These are phyloP conservation scores for Bos taurus DNA, from an alignment of 2,113 vertebrate species.

Conservation along the genomic window DNA sequence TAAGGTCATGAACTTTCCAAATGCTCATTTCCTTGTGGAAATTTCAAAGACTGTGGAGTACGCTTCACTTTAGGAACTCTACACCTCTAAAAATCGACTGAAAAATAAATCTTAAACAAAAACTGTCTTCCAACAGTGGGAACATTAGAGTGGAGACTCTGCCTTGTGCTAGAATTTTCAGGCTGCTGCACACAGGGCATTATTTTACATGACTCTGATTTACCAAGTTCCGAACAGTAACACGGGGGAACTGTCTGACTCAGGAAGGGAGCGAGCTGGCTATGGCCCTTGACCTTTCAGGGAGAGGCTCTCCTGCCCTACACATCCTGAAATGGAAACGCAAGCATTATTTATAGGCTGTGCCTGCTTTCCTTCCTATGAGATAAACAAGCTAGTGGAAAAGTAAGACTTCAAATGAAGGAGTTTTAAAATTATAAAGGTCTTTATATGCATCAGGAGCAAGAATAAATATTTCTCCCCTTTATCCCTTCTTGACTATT, in stretches of 20 bases:
- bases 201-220: neutral
- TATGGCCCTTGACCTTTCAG: conserved; percentile 9
- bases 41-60: neutral
- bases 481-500: neutral
- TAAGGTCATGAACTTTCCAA: neutral
- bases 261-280: neutral
- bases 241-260: neutral
- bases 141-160: neutral
- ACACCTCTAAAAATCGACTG: conserved; percentile 15
- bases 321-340: neutral
- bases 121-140: neutral
- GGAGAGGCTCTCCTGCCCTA: neutral
- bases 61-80: neutral
- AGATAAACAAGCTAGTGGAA: conserved; percentile 9
- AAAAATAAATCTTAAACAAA: neutral
- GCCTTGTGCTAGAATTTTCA: neutral
- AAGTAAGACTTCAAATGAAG: neutral
- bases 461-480: neutral
- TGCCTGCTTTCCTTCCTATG: neutral
- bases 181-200: neutral
- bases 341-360: conserved; percentile 27
- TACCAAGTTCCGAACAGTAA: neutral
- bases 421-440: neutral
- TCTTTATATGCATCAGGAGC: neutral
- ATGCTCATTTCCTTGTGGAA: neutral